These are phyloP conservation scores for Apodemus agrarius DNA, from an alignment of 2,797 vertebrate species.

Conservation along the genomic window DNA sequence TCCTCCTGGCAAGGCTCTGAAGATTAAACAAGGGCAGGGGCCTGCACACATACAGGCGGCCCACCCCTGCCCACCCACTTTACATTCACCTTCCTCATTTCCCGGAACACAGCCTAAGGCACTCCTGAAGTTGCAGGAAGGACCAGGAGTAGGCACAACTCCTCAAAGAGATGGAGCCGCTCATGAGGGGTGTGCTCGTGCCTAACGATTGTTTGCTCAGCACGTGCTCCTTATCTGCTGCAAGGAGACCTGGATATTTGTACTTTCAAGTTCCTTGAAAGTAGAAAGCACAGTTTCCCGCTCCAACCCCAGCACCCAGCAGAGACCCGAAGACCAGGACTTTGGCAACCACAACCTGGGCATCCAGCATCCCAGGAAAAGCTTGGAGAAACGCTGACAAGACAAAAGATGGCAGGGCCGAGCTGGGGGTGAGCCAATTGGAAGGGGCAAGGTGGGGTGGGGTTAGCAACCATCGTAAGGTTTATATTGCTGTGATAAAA, in stretches of 20 bases:
- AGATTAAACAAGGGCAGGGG: slow-evolving; percentile 20
- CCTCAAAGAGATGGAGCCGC: not conserved
- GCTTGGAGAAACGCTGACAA: not conserved
- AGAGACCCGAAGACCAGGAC: not conserved
- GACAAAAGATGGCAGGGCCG: not conserved
- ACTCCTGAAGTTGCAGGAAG: not conserved
- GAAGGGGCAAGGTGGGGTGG: not conserved
- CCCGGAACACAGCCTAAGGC: not conserved
- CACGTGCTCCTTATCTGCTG: not conserved
- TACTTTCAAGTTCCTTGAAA: slow-evolving; percentile 49
- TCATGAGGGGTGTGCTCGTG: accelerated
- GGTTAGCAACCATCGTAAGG: not conserved
- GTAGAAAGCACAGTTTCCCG: not conserved
- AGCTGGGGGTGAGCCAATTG: not conserved
- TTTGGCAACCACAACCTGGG: not conserved
- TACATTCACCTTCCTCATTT: not conserved
- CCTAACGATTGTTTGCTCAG: not conserved
- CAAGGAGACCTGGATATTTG: not conserved
- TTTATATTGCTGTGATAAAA: not conserved
- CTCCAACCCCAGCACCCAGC: not conserved
- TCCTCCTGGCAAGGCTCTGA: slow-evolving; percentile 42
- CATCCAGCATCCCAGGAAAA: not conserved
- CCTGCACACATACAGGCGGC: not conserved
- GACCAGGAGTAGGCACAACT: not conserved
- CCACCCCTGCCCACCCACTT: not conserved